Base-by-base conservation (phyloP, 2,113 vertebrate genomes). In the Emydocephalus ijimae region DNA sequence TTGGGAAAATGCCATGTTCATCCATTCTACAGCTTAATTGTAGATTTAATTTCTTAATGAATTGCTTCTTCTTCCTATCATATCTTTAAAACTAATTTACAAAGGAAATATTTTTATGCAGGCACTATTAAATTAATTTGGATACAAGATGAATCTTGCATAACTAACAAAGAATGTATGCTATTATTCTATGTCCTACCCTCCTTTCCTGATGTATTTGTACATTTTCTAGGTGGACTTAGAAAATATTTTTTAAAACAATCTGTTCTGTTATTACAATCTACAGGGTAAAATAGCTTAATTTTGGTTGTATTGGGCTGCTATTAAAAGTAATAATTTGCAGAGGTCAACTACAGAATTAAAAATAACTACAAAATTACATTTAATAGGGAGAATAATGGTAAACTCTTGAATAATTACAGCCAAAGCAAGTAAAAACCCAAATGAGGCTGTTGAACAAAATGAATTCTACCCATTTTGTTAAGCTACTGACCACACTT, bases 21-120 rank as follows among this genome's bases (percentile, higher is more conserved):
- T 89, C 93, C 45, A 39, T 93, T 97, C 95, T 57, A 96, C 95
- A 90, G 93, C 92, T 87, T 94, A 92, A 97, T 90, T 39, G 94
- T 91, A 88, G 91, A 93, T 55, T 56, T 52, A 6, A 54, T 12
- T 45, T 95, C 93, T 94, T 94, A 94, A 34, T 93, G 96, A 96
- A 94, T 94, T 85, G 39, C 45, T 97, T 96, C 94, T 34, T 95
- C 54, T 93, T 86, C 64, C 93, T 90, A 94, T 94, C 89, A 95
- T 93, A 93, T 89, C 92, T 95, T 96, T 96, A 57, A 85, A 95
- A 96, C 93, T 95, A 92, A 94, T 95, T 88, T 96, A 92, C 96
- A 95, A 94, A 91, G 94, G 96, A 95, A 92, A 95, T 95, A 95
- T 24, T 94, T 95, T 95, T 96, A 92, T 93, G 92, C 69, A 23